Evolutionary conservation across 2,113 vertebrate species (phyloP), one percentile per base, ranked within the genome.

Genomic region (Charadrius vociferus): DNA sequence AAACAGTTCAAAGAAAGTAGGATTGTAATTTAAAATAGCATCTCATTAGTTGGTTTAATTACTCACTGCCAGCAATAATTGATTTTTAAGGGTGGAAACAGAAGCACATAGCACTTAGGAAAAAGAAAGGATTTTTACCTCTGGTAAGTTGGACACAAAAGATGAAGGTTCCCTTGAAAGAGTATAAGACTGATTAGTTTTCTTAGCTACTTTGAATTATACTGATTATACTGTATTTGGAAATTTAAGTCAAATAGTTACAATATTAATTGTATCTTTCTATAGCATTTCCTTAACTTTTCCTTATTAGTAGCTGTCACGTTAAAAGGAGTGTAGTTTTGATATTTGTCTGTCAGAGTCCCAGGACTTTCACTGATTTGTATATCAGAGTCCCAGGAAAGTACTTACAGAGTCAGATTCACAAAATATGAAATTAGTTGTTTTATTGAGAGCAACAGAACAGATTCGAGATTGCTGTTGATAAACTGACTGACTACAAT

Each of bases 31-130:
- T 97, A 97, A 98, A 97, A 96, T 97, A 98, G 92, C 96, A 94
- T 97, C 95, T 97, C 97, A 98, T 98, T 98, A 98, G 95, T 91
- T 97, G 73, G 90, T 93, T 98, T 98, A 98, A 98, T 98, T 98
- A 97, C 81, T 97, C 55, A 68, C 37, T 96, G 93, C 72, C 84
- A 95, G 79, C 41, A 91, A 58, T 97, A 98, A 98, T 97, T 97
- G 95, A 96, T 97, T 98, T 93, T 98, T 97, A 96, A 94, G 86
- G 41, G 50, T 96, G 78, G 81, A 95, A 97, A 96, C 39, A 90
- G 94, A 96, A 97, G 77, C n/a, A 52, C 50, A 67, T 86, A 58
- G 6, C 71, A 85, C 47, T 94, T 80, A 21, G 59, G 66, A 58
- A 85, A 56, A 67, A 81, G 22, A 94, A 96, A 93, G 55, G 63